phyloP scores from a whole-genome alignment of 2,113 vertebrate species.

The Cardinalis cardinalis region DNA sequence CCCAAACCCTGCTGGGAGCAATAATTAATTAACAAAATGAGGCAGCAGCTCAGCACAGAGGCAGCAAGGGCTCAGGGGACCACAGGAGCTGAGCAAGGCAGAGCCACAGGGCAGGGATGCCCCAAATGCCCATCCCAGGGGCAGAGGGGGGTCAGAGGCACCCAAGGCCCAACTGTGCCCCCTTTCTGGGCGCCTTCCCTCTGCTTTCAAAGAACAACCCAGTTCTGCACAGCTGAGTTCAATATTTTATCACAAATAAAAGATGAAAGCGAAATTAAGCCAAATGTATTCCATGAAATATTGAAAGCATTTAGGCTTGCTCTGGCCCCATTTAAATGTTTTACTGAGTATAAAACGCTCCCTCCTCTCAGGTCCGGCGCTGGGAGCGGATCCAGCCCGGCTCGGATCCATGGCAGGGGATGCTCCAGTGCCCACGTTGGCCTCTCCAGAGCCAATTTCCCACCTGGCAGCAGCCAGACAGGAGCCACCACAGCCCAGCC shows the following conservation, averaged over 20 bases:
- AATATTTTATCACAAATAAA: not conserved
- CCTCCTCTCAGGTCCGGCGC: not conserved
- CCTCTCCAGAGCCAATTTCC: not conserved
- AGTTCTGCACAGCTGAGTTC: not conserved
- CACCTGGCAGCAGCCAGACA: not conserved
- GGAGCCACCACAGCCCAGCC: rapidly evolving
- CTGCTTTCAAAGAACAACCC: not conserved
- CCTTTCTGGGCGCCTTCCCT: rapidly evolving
- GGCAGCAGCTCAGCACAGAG: not conserved
- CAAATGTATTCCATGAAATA: constrained; percentile 44
- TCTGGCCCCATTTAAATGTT: constrained; percentile 14
- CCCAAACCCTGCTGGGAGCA: not conserved
- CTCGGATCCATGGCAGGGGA: not conserved
- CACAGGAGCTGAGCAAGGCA: not conserved
- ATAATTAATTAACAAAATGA: not conserved
- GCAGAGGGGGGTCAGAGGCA: not conserved
- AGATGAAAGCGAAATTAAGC: constrained; percentile 39
- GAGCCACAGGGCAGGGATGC: not conserved
- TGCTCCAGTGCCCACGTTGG: not conserved
- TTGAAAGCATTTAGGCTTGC: constrained; percentile 7
- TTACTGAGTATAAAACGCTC: not conserved
- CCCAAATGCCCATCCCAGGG: not conserved
- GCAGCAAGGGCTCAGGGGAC: not conserved
- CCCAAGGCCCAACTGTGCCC: not conserved
- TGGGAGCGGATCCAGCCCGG: rapidly evolving